phyloP scores from a whole-genome alignment of 2,888 invertebrate genomes.

The Aphodius granarius region DNA sequence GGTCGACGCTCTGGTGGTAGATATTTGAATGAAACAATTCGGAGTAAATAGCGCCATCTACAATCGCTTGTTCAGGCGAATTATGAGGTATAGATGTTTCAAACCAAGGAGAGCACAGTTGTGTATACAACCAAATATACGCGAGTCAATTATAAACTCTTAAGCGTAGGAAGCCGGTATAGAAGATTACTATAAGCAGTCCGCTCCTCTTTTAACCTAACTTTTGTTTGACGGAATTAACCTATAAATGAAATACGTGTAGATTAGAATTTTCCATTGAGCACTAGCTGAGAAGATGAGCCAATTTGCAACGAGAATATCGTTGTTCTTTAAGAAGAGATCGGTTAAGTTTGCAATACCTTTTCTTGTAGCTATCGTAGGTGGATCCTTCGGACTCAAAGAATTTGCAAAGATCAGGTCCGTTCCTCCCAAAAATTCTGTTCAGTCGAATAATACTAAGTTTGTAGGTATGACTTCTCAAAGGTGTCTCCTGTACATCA shows the following conservation, averaged over 20 bases:
- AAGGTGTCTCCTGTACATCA: constrained; percentile 59
- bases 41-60: too few species aligned
- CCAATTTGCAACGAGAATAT: constrained; percentile 15
- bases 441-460: background rate
- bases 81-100: too few species aligned
- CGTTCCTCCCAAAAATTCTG: constrained; percentile 18
- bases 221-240: background rate
- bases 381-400: constrained; percentile 75
- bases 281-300: background rate
- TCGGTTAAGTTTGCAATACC: constrained; percentile 64
- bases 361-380: constrained; percentile 71
- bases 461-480: constrained; percentile 58
- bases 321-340: constrained; percentile 17
- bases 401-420: constrained; percentile 77
- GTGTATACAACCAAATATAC: too few species aligned
- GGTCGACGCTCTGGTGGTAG: too few species aligned
- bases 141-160: too few species aligned
- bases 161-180: too few species aligned
- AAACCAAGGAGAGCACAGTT: too few species aligned
- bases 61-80: too few species aligned
- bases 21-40: too few species aligned
- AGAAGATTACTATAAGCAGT: too few species aligned
- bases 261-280: background rate
- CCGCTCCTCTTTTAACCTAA: background rate
- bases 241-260: background rate